These are phyloP conservation scores for Riptortus pedestris DNA, from an alignment of 1,140 invertebrate genomes.

Conservation along the genomic window DNA sequence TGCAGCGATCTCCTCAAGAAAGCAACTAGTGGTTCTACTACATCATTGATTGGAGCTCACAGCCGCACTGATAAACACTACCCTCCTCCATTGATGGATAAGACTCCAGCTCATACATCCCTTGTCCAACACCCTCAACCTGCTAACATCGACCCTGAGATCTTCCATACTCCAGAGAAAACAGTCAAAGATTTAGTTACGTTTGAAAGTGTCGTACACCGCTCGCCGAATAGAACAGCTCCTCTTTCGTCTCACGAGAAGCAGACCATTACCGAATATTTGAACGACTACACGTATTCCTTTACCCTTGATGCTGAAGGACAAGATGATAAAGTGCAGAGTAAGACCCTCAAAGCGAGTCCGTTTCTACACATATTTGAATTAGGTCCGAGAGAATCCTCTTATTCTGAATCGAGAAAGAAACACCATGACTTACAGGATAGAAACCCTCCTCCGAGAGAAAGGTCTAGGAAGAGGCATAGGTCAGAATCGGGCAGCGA, in stretches of 20 bases:
- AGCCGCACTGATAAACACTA: too few relatives aligned
- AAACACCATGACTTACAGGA: not conserved
- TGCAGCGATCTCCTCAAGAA: not conserved
- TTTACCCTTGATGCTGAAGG: not conserved
- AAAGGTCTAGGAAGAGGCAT: not conserved
- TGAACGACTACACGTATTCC: not conserved
- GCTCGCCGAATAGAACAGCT: too few relatives aligned
- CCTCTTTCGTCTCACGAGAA: not conserved
- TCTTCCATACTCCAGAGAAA: too few relatives aligned
- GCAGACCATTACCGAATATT: not conserved
- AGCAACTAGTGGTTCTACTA: not conserved
- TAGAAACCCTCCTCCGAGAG: not conserved
- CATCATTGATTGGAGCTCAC: not conserved
- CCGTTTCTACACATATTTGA: not conserved
- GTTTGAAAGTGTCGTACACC: too few relatives aligned
- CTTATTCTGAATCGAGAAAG: not conserved
- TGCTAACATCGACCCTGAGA: too few relatives aligned
- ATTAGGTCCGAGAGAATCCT: not conserved
- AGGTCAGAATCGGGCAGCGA: constrained; percentile 1
- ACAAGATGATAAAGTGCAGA: not conserved
- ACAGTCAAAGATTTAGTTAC: too few relatives aligned
- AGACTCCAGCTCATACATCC: too few relatives aligned
- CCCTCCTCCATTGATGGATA: too few relatives aligned
- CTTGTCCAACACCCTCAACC: too few relatives aligned
- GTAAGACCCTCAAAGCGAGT: not conserved